Percentiles rank a stretch among this genome's conserved stretches.
Conservation (phyloP, 2,888 invertebrate genomes). For the Diabrotica balteata region DNA sequence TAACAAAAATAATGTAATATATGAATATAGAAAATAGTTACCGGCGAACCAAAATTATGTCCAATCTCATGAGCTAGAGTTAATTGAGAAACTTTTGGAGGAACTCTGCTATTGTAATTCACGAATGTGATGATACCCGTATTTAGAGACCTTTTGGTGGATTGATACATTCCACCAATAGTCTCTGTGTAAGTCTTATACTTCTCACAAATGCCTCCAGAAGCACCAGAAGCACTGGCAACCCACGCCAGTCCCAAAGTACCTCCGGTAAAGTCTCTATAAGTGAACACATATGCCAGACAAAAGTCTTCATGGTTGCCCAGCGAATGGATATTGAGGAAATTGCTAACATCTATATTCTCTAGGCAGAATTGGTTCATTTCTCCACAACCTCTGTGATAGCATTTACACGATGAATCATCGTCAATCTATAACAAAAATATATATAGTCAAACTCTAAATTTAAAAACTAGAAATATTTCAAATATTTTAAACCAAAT, state of each 20-base stretch:
- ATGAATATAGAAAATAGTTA: conserved; percentile 59
- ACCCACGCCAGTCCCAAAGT: conserved; percentile 99
- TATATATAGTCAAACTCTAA: background rate
- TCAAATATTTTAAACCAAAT: too few species aligned
- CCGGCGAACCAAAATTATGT: conserved; percentile 98
- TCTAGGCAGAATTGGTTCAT: conserved; percentile 91
- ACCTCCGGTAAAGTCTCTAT: conserved; percentile 96
- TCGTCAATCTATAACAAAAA: conserved; percentile 81
- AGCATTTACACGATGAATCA: conserved; percentile 76
- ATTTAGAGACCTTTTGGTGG: conserved; percentile 92
- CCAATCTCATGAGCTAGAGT: conserved; percentile 99
- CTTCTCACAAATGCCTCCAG: conserved; percentile 98
- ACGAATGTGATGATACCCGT: conserved; percentile 99
- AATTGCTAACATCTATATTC: conserved; percentile 99
- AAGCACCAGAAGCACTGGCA: conserved; percentile 95
- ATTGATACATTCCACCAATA: conserved; percentile 91
- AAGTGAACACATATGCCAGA: conserved; percentile 98
- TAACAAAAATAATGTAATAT: too few species aligned
- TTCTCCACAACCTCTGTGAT: conserved; percentile 68
- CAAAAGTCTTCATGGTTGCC: conserved; percentile 98
- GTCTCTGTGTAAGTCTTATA: conserved; percentile 97
- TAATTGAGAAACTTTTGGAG: conserved; percentile 96
- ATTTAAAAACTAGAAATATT: too few species aligned
- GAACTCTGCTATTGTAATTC: conserved; percentile 96
- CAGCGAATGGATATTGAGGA: conserved; percentile 95